phyloP scores from a whole-genome alignment of 2,113 vertebrate species.

The Clarias magur region DNA sequence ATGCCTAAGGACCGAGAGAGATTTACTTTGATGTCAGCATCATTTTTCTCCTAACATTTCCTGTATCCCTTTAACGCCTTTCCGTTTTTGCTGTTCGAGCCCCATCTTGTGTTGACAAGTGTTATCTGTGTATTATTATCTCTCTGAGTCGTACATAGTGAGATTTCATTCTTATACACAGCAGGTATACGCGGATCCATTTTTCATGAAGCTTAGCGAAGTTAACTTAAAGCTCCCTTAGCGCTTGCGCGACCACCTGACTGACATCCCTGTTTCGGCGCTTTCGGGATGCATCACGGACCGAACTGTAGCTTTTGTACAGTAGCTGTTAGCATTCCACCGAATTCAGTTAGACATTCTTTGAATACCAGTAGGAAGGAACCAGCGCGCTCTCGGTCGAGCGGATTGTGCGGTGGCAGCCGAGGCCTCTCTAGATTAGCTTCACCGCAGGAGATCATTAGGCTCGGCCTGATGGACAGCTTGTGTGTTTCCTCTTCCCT shows the following conservation, averaged over 20 bases:
- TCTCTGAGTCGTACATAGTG: conserved; percentile 7
- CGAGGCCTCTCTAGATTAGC: conserved; percentile 25
- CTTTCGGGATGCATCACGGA: not conserved
- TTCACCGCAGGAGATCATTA: conserved; percentile 44
- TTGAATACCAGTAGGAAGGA: conserved; percentile 8
- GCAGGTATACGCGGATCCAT: conserved; percentile 32
- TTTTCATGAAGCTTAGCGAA: conserved; percentile 54
- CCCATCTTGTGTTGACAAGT: conserved; percentile 45
- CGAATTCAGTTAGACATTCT: conserved; percentile 12
- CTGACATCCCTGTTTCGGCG: conserved; percentile 13
- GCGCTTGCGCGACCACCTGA: conserved; percentile 9
- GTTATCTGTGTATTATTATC: conserved; percentile 12
- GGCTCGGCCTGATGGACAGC: conserved; percentile 31
- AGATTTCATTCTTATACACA: conserved; percentile 17
- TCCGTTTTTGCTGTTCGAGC: conserved; percentile 25
- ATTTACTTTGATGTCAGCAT: not conserved
- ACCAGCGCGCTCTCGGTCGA: conserved; percentile 18
- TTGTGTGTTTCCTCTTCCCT: conserved; percentile 14
- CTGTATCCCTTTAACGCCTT: not conserved
- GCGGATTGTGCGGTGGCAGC: not conserved
- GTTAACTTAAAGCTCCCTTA: conserved; percentile 37
- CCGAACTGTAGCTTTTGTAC: not conserved
- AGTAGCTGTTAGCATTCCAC: not conserved
- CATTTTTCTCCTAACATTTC: not conserved
- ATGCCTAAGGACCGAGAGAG: not conserved